Conservation (phyloP, 2,888 invertebrate species). For the Dichetophora obliterata region DNA sequence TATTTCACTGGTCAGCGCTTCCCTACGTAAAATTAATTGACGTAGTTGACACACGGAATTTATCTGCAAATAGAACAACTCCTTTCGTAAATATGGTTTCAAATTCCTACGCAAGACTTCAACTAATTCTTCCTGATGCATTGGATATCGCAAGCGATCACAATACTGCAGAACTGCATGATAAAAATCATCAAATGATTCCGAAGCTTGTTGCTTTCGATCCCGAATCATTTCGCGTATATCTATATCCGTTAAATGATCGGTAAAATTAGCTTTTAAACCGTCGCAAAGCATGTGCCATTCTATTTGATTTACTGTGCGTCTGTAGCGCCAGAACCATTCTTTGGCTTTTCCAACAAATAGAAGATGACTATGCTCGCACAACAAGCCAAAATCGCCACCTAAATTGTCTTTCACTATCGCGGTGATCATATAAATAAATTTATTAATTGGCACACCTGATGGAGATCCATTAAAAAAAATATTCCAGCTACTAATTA, state of each 20-base stretch:
- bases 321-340: conserved; percentile 31
- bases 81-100: not conserved
- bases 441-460: conserved; percentile 15
- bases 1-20: too few species aligned
- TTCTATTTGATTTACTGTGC: not conserved
- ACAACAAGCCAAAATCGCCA: conserved; percentile 13
- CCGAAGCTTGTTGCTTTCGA: conserved; percentile 20
- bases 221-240: conserved; percentile 28
- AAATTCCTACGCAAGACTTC: conserved; percentile 27
- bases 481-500: conserved; percentile 16
- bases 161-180: not conserved
- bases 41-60: too few species aligned
- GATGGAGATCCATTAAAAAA: conserved; percentile 17
- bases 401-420: conserved; percentile 8
- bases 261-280: conserved; percentile 18
- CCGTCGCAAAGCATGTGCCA: conserved; percentile 23
- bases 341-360: conserved; percentile 30
- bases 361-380: conserved; percentile 8
- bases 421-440: conserved; percentile 18
- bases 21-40: too few species aligned
- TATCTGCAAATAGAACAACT: too few species aligned
- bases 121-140: conserved; percentile 18
- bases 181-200: conserved; percentile 32
- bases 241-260: conserved; percentile 27
- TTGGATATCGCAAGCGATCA: conserved; percentile 15